Base-by-base conservation (phyloP, 2,888 invertebrate genomes). In the Brachyopa scutellaris region DNA sequence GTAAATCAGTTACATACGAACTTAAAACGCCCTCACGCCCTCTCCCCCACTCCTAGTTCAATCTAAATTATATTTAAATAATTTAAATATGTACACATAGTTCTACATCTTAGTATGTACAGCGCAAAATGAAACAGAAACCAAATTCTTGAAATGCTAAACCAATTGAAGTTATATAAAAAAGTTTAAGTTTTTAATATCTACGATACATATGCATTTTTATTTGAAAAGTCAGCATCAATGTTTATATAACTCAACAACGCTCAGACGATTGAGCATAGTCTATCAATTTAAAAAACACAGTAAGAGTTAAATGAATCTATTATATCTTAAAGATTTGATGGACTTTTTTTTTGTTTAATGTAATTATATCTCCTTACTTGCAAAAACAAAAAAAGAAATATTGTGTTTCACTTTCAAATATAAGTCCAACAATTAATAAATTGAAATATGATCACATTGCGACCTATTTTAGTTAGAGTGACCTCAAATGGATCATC, bases 1-100 rank as follows among this genome's bases (percentile, higher is more conserved):
- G 87, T 90, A 90, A 88, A 85, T 29, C 17, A 31, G 29, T 6
- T 15, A 49, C 6, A 38, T 59, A 51, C 29, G 11, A 70, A 57
- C 53, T 33, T 31, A 26, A 62, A 5, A 55, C 26, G 6, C 70
- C 79, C 74, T 69, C 64, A 76, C 76, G 76, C 76, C 64, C 69
- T 42, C 26, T 15, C 23, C 9, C 57, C 47, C 67, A 23, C 59
- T 70, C 76, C 80, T 80, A 80, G 80, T 80, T 80, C 80, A 76
- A 80, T 76, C 76, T 76, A 78, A 78, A 78, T 78, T 78, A 70
- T 78, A 72, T 51, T 36, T 53, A 70, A 55, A 74, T 67, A 67
- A 69, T 67, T 74, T 73, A 74, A 77, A 42, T 36, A 64, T 40
- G 45, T 57, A 57, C 42, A 55, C 33, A 67, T 42, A 76, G 23